phyloP scores from a whole-genome alignment of 2,888 invertebrate genomes.

The Notodonta dromedarius region DNA sequence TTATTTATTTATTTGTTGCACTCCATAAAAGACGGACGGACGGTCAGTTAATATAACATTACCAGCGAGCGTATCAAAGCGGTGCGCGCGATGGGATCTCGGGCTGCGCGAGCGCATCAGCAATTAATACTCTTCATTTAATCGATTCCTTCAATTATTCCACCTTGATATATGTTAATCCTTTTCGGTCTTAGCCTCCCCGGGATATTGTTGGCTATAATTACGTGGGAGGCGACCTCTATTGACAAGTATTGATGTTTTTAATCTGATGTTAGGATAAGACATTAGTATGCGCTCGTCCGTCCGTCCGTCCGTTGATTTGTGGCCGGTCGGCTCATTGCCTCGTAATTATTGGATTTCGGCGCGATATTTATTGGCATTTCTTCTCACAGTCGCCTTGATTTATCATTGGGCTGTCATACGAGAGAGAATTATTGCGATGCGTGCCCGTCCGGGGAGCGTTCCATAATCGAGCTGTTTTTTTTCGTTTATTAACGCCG shows the following conservation, averaged over 20 bases:
- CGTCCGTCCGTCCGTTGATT: slow-evolving; percentile 75
- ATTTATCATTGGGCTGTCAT: slow-evolving; percentile 77
- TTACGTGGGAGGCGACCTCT: slow-evolving; percentile 83
- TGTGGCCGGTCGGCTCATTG: slow-evolving; percentile 79
- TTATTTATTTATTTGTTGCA: slow-evolving; percentile 43
- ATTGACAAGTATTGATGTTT: slow-evolving; percentile 84
- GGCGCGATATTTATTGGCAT: slow-evolving; percentile 80
- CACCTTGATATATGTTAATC: slow-evolving; percentile 82
- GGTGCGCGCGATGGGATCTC: slow-evolving; percentile 61
- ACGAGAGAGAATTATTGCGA: slow-evolving; percentile 65
- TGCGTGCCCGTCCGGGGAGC: slow-evolving; percentile 56
- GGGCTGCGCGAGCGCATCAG: slow-evolving; percentile 75
- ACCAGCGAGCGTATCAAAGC: slow-evolving; percentile 53
- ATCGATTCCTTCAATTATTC: slow-evolving; percentile 84
- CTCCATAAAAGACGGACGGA: slow-evolving; percentile 40
- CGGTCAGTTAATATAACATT: slow-evolving; percentile 55
- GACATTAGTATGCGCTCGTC: slow-evolving; percentile 79
- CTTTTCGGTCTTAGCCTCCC: slow-evolving; percentile 73
- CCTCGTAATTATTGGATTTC: slow-evolving; percentile 82
- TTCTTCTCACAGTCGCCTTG: slow-evolving; percentile 75
- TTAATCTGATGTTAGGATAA: slow-evolving; percentile 84
- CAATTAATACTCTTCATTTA: slow-evolving; percentile 83
- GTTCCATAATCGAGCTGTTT: slow-evolving; percentile 54
- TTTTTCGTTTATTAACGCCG: slow-evolving; percentile 69
- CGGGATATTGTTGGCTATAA: slow-evolving; percentile 82